These are phyloP conservation scores for Trypoxylus dichotomus DNA, from an alignment of 1,140 invertebrate genomes.

Conservation along the genomic window DNA sequence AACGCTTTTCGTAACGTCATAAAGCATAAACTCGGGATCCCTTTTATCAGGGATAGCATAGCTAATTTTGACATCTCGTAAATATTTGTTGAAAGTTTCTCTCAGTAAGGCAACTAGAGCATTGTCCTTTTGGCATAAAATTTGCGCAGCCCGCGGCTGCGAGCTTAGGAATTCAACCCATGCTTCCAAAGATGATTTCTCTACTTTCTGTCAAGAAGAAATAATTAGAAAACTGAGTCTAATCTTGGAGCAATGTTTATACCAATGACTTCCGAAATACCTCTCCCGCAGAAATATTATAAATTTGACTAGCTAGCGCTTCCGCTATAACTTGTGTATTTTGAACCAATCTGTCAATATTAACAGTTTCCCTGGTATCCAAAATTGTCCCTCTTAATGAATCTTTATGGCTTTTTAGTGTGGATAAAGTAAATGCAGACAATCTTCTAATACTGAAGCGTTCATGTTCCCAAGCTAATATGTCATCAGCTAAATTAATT, in stretches of 20 bases:
- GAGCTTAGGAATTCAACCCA: constrained; percentile 75
- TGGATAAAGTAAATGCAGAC: constrained; percentile 90
- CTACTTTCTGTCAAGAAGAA: constrained; percentile 65
- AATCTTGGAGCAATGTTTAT: constrained; percentile 45
- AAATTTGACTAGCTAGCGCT: constrained; percentile 81
- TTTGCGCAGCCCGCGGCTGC: constrained; percentile 72
- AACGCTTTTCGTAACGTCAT: constrained; percentile 75
- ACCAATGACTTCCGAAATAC: constrained; percentile 74
- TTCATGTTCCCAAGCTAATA: constrained; percentile 95
- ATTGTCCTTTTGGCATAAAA: constrained; percentile 70
- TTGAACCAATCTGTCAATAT: constrained; percentile 63
- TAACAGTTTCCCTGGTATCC: constrained; percentile 61
- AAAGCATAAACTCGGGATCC: constrained; percentile 93
- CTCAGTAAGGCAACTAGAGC: constrained; percentile 67
- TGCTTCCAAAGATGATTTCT: constrained; percentile 68
- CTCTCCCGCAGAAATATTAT: constrained; percentile 72
- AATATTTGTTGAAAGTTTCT: constrained; percentile 74
- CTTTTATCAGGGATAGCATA: constrained; percentile 75
- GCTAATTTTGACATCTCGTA: constrained; percentile 73
- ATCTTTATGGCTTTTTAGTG: constrained; percentile 67
- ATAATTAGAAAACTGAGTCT: neutral
- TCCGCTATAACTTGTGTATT: constrained; percentile 82
- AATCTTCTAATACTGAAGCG: constrained; percentile 89
- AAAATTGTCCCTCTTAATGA: constrained; percentile 64
- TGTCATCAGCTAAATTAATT: constrained; percentile 93